phyloP scores from a whole-genome alignment of 2,888 invertebrate species.

The Ptilodon capucinus region DNA sequence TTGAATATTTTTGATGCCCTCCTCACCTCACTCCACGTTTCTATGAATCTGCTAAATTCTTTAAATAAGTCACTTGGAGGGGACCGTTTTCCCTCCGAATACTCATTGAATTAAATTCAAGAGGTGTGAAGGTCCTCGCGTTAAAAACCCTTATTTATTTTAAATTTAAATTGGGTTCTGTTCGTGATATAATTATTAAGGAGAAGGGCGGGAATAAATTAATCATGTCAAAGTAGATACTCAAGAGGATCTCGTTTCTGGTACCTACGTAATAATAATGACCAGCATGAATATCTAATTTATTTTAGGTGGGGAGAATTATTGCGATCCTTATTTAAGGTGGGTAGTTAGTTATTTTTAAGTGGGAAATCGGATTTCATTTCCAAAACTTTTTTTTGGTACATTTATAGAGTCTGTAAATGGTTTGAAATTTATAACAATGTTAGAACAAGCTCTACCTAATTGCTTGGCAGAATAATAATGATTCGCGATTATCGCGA shows the following conservation, averaged over 20 bases:
- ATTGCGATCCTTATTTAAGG: not conserved
- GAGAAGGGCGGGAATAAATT: slow-evolving; percentile 24
- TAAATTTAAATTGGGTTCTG: slow-evolving; percentile 30
- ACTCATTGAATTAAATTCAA: slow-evolving; percentile 26
- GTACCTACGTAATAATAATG: slow-evolving; percentile 17
- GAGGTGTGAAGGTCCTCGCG: slow-evolving; percentile 23
- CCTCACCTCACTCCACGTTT: slow-evolving; percentile 3
- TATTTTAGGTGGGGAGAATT: not conserved
- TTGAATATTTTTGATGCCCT: slow-evolving; percentile 24
- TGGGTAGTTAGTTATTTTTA: no score
- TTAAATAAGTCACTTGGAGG: slow-evolving; percentile 7
- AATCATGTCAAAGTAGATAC: slow-evolving; percentile 24
- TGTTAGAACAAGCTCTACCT: no score
- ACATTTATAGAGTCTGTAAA: no score
- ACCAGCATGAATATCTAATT: slow-evolving; percentile 13
- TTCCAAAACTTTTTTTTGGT: no score
- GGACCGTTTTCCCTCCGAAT: slow-evolving; percentile 7
- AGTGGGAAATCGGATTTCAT: not conserved
- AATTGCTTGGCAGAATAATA: no score
- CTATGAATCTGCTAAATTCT: slow-evolving; percentile 12
- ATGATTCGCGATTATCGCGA: no score
- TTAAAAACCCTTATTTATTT: slow-evolving; percentile 29
- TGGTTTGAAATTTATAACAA: no score
- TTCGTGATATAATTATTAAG: slow-evolving; percentile 30
- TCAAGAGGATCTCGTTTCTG: slow-evolving; percentile 16